Base-by-base conservation (phyloP, 2,113 vertebrate species). In the Zonotrichia leucophrys region DNA sequence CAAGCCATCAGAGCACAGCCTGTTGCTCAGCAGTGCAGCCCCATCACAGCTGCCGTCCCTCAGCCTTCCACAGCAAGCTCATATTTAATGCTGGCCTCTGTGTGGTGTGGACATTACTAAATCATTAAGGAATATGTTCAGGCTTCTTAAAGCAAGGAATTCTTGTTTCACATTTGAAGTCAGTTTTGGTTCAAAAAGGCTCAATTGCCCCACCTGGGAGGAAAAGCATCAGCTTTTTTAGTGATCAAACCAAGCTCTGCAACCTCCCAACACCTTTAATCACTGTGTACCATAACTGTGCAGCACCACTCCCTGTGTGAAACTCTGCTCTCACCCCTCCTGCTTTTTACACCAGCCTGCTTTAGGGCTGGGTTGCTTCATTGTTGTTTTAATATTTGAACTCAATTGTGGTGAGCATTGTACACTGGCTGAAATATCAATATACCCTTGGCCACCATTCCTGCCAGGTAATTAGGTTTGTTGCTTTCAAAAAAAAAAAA, bases 381-480 rank as follows among this genome's bases (percentile, higher is more conserved):
- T 10, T 21, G 11, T 12, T 17, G 22, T 76, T 92, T 82, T 17
- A 72, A 68, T 89, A 59, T 58, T 84, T 87, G 35, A 87, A 74
- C 63, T 94, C 91, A 74, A 9, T 62, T 72, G 72, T 74, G 74
- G 5, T 53, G 81, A 91, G 83, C 77, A 66, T 63, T 47, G 49
- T 62, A 39, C 42, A 27, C 53, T 89, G 56, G 11, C 76, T 33
- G 74, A 91, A 90, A 89, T 92, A 87, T 47, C 96, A 79, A 79
- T 82, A 93, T 47, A 92, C 56, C 90, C 86, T 87, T 18, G 33
- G 87, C 87, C 73, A 89, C 83, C 77, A 56, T 31, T 67, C 70
- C 83, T 91, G 87, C 59, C 91, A 83, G 87, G 87, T 94, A 94
- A 96, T 95, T 95, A 91, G 80, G 91, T 93, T 93, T 91, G 94